Conservation (phyloP, 2,888 invertebrate genomes). For the Lepidochitona cinerea region DNA sequence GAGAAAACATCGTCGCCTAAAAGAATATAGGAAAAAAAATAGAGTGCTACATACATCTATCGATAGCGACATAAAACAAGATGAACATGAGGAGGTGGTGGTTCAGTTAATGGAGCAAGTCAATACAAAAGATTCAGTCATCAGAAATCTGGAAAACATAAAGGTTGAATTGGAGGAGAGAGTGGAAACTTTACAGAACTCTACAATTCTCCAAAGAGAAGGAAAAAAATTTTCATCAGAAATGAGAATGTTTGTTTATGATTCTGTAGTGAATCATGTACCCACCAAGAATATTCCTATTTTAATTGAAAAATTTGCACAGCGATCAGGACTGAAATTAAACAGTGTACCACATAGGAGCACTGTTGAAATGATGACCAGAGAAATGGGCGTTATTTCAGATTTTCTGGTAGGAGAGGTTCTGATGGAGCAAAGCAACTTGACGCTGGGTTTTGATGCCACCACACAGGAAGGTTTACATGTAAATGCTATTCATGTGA, state of each 20-base stretch:
- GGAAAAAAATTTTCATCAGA: slow-evolving; percentile 9
- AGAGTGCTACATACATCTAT: not conserved
- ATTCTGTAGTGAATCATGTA: slow-evolving; percentile 13
- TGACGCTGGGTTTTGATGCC: slow-evolving; percentile 31
- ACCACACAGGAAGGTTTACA: slow-evolving; percentile 31
- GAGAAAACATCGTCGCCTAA: not conserved
- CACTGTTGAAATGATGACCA: slow-evolving; percentile 13
- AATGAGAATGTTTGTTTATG: slow-evolving; percentile 10
- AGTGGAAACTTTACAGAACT: not conserved
- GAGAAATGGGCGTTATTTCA: slow-evolving; percentile 17
- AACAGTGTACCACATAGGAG: slow-evolving; percentile 12
- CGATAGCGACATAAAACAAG: not conserved
- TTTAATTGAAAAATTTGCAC: slow-evolving; percentile 7
- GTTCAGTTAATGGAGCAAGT: not conserved
- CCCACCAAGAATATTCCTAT: slow-evolving; percentile 15
- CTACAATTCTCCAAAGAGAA: not conserved
- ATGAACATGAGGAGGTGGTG: not conserved
- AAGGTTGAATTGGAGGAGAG: not conserved
- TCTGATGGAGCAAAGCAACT: not conserved
- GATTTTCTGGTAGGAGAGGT: slow-evolving; percentile 17
- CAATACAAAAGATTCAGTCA: slow-evolving; percentile 2
- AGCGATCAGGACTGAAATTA: slow-evolving; percentile 7
- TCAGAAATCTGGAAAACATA: slow-evolving; percentile 6
- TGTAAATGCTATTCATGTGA: slow-evolving; percentile 29
- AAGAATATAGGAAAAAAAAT: not conserved